Evolutionary conservation across 2,888 invertebrate genomes (phyloP).

Genomic region (Patella ulyssiponensis): DNA sequence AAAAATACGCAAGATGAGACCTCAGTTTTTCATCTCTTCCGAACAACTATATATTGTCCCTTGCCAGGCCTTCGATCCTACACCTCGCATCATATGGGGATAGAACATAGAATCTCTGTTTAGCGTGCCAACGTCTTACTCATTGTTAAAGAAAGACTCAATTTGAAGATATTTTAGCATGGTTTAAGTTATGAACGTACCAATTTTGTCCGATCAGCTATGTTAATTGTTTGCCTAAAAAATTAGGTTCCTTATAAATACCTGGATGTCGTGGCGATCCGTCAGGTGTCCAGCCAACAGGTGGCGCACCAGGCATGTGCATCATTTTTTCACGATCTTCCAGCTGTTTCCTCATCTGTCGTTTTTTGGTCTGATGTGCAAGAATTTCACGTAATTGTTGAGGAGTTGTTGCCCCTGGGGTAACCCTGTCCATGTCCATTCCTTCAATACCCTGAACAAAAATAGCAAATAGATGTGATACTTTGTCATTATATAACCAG

Average conservation of each 20-base stretch:
- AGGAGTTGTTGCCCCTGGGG: slow-evolving; percentile 66
- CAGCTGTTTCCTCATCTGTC: slow-evolving; percentile 68
- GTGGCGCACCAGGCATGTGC: slow-evolving; percentile 20
- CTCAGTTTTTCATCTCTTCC: too few species aligned
- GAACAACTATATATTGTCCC: too few species aligned
- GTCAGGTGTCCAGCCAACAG: slow-evolving; percentile 22
- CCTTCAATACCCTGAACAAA: slow-evolving; percentile 15
- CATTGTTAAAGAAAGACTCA: too few species aligned
- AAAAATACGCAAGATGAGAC: too few species aligned
- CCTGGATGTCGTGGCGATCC: slow-evolving; percentile 10
- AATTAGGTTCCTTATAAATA: not conserved
- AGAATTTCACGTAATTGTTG: slow-evolving; percentile 85
- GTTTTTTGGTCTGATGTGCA: slow-evolving; percentile 77
- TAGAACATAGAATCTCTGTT: too few species aligned
- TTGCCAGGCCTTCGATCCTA: too few species aligned
- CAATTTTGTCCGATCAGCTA: too few species aligned
- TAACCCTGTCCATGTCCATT: not conserved
- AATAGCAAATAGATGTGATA: not conserved
- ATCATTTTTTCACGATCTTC: slow-evolving; percentile 52
- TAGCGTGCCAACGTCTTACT: too few species aligned
- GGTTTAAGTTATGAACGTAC: too few species aligned
- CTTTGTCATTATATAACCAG: not conserved
- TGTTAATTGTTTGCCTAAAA: too few species aligned
- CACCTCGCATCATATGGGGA: too few species aligned
- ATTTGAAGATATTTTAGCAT: too few species aligned